Base-by-base conservation (phyloP, 2,797 vertebrate genomes). In the Oreochromis grahami region DNA sequence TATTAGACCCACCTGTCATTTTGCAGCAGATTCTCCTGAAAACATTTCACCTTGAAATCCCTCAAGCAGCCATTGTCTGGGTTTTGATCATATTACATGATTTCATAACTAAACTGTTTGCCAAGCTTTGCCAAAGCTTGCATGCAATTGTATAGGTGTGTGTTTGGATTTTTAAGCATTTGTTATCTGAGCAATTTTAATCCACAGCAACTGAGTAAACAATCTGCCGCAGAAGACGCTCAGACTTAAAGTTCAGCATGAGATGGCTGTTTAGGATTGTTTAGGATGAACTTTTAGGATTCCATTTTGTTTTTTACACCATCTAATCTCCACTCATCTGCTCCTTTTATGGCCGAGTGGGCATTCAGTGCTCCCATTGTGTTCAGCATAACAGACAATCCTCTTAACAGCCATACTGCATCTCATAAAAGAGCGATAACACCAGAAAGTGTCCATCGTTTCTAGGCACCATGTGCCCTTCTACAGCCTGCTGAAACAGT, bases 331-430 rank as follows among this genome's bases (percentile, higher is more conserved):
- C 68, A 60, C 86, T 84, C 55, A 84, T 83, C 83, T 70, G 51
- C 77, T 90, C 13, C 8, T 78, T 89, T 92, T 84, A 88, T 77
- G 45, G 78, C 45, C 85, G 79, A 8, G 32, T 80, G 85, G 41
- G 17, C 32, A 50, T 55, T 84, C 2, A 65, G 4, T 8, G 5
- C 56, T 79, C 38, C 45, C 52, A 83, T 81, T 87, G 68, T 85
- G 29, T 81, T 80, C 32, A 51, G 13, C 43, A 79, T 45, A 21
- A 29, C n/a, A 85, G 2, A 51, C 32, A 82, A 90, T 88, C 86
- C 63, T 88, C 84, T 91, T 80, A 84, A 65, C 8, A 5, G 29
- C 60, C 52, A 65, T 79, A 50, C 76, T 19, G 1, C 63, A 38
- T 81, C 52, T 85, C n/a, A 52, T 45, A 79, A 41, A 51, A 86